Percentiles rank a stretch among this genome's conserved stretches.
Conservation (phyloP, 2,797 vertebrate genomes). For the Triplophysa bombifrons region DNA sequence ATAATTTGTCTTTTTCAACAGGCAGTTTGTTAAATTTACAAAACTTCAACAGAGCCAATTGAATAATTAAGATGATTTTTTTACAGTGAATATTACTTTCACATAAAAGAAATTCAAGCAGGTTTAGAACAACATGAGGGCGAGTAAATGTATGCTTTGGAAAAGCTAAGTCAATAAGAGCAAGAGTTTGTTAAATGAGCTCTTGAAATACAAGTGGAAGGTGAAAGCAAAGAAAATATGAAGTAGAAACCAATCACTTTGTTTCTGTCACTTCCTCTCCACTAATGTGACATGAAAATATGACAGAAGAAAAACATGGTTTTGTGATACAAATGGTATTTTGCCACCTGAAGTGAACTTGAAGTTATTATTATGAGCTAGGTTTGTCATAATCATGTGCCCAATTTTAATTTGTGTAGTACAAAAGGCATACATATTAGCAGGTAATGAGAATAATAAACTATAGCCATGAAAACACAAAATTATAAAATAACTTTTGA, state of each 20-base stretch:
- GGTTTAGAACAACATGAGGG: no score
- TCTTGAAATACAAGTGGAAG: background rate
- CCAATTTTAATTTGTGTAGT: conserved; percentile 55
- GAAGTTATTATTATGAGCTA: conserved; percentile 40
- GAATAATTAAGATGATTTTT: no score
- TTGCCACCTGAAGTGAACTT: conserved; percentile 62
- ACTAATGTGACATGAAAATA: no score
- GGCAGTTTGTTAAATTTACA: no score
- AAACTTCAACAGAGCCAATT: no score
- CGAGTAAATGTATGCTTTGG: no score
- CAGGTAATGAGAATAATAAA: conserved; percentile 47
- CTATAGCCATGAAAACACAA: conserved; percentile 11
- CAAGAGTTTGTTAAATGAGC: background rate
- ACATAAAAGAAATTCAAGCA: no score
- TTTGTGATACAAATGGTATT: conserved; percentile 71
- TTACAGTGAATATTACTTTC: no score
- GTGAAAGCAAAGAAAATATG: background rate
- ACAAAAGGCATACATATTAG: conserved; percentile 22
- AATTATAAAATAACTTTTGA: background rate
- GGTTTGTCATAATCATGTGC: conserved; percentile 55
- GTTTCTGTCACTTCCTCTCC: background rate
- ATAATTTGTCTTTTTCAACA: no score
- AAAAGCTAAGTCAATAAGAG: no score
- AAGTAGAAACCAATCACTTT: background rate
- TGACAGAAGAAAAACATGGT: conserved; percentile 2